Evolutionary conservation across 2,888 invertebrate species (phyloP).

Genomic region (Ophonus ardosiacus): DNA sequence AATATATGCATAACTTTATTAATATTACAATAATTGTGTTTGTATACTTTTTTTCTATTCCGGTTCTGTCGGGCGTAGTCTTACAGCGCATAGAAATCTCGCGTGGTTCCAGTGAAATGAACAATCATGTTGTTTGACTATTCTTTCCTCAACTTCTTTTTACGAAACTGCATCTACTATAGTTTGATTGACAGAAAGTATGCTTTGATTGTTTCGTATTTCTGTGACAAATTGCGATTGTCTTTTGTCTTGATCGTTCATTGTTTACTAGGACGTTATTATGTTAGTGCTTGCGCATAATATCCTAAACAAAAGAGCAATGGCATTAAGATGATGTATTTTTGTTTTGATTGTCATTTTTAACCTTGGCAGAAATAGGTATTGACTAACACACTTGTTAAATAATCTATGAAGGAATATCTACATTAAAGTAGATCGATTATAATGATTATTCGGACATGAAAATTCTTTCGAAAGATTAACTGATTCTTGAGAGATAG

Average conservation of each 20-base stretch:
- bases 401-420: constrained; percentile 22
- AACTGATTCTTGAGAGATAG: neutral
- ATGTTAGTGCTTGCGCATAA: constrained; percentile 30
- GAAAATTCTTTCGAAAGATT: constrained; percentile 16
- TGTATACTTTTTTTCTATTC: neutral
- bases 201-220: constrained; percentile 53
- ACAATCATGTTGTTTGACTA: constrained; percentile 50
- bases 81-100: constrained; percentile 50
- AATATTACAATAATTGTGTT: too few relatives aligned
- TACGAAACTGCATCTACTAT: constrained; percentile 53
- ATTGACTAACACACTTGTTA: constrained; percentile 35
- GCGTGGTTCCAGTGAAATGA: constrained; percentile 60
- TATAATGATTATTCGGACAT: constrained; percentile 26
- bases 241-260: constrained; percentile 44
- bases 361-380: constrained; percentile 1
- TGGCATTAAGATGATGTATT: neutral
- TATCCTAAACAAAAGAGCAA: constrained; percentile 40
- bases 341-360: constrained; percentile 29
- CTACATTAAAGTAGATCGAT: constrained; percentile 21
- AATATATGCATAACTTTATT: too few relatives aligned
- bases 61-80: constrained; percentile 6
- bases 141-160: constrained; percentile 49
- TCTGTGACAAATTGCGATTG: constrained; percentile 51
- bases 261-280: constrained; percentile 42
- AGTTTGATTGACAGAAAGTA: constrained; percentile 59